These are phyloP conservation scores for Clarias macrocephalus DNA, from an alignment of 2,113 vertebrate genomes.

Conservation along the genomic window DNA sequence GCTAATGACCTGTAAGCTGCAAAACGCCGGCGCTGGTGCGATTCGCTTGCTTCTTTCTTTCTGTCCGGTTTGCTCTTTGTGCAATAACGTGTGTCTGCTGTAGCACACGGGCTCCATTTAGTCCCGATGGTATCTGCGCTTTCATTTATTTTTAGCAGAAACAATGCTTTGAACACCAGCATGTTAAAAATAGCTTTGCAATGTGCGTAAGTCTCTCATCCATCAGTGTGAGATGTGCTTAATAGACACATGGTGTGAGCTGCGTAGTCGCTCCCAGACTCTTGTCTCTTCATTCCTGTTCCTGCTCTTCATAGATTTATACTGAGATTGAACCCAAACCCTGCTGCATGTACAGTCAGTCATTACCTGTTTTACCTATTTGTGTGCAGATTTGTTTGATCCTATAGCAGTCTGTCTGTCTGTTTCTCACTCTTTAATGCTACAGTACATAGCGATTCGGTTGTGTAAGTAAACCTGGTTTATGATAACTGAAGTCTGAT, in stretches of 20 bases:
- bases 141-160: conserved; percentile 22
- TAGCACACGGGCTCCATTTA: background rate
- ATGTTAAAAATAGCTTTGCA: conserved; percentile 45
- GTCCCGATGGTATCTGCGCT: background rate
- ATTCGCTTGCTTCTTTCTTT: background rate
- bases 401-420: background rate
- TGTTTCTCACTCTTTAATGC: background rate
- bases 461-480: background rate
- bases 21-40: background rate
- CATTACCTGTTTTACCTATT: background rate
- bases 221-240: conserved; percentile 19
- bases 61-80: background rate
- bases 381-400: background rate
- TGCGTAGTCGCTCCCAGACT: background rate
- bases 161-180: conserved; percentile 33
- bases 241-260: conserved; percentile 16
- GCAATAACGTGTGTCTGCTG: background rate
- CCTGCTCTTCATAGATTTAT: background rate
- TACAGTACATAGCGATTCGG: background rate
- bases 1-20: background rate
- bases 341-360: background rate
- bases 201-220: conserved; percentile 36
- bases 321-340: background rate
- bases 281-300: background rate
- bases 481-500: background rate